Evolutionary conservation across 2,797 vertebrate species (phyloP).

Genomic region (Rhinatrema bivittatum): DNA sequence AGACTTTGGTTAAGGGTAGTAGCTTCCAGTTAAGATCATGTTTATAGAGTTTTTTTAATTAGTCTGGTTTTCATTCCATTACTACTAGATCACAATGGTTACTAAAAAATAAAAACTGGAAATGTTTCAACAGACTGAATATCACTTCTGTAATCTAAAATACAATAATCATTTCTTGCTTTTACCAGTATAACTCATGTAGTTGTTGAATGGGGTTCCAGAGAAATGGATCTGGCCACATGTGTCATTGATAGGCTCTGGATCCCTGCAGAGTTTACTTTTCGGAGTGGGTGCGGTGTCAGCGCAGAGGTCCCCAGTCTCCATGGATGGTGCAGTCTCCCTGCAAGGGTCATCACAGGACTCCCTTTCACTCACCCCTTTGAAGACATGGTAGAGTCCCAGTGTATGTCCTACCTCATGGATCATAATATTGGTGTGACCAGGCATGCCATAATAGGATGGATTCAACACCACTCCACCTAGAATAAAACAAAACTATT

Average conservation of each 20-base stretch:
- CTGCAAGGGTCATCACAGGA: conserved; percentile 93
- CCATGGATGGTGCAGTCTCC: conserved; percentile 85
- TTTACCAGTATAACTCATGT: conserved; percentile 93
- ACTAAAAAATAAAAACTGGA: too few species aligned
- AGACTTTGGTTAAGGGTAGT: too few species aligned
- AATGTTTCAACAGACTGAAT: too few species aligned
- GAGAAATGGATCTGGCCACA: conserved; percentile 75
- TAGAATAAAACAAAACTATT: conserved; percentile 37
- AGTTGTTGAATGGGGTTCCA: conserved; percentile 86
- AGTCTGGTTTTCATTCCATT: too few species aligned
- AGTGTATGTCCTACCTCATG: conserved; percentile 92
- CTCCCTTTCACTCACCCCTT: conserved; percentile 90
- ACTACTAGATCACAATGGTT: too few species aligned
- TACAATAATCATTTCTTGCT: too few species aligned
- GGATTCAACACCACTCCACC: conserved; percentile 92
- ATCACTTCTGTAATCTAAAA: too few species aligned
- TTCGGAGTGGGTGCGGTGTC: conserved; percentile 89
- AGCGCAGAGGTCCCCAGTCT: conserved; percentile 90
- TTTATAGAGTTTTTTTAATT: too few species aligned
- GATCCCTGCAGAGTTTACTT: conserved; percentile 83
- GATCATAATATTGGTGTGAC: conserved; percentile 92
- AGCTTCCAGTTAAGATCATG: too few species aligned
- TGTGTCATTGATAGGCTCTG: conserved; percentile 76
- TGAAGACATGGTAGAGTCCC: conserved; percentile 95
- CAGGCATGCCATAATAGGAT: conserved; percentile 75